These are phyloP conservation scores for Hydrochoerus hydrochaeris DNA, from an alignment of 2,113 vertebrate species.

Conservation along the genomic window DNA sequence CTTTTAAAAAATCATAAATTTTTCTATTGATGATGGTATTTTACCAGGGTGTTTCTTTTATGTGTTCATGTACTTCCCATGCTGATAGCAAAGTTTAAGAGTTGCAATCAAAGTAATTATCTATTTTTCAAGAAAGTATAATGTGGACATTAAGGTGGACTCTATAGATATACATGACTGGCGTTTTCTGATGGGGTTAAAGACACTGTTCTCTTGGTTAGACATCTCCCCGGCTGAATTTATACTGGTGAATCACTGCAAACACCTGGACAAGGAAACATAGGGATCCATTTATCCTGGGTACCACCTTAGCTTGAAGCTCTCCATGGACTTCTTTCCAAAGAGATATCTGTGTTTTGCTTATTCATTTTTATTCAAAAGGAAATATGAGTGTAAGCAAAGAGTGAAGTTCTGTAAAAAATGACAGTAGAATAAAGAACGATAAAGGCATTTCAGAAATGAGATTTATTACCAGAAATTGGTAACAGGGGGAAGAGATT, in stretches of 20 bases:
- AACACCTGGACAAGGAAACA: neutral
- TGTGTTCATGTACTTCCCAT: neutral
- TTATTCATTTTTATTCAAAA: conserved; percentile 24
- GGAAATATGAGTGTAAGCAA: neutral
- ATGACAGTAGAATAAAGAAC: neutral
- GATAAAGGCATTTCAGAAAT: neutral
- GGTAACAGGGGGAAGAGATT: neutral
- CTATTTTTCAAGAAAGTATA: conserved; percentile 8
- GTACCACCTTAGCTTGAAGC: neutral
- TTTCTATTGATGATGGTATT: neutral
- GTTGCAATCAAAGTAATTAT: neutral
- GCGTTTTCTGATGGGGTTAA: neutral
- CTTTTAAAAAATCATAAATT: neutral
- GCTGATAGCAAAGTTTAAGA: conserved; percentile 1
- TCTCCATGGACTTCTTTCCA: neutral
- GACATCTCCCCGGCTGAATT: neutral
- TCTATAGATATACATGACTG: neutral
- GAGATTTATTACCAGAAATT: neutral
- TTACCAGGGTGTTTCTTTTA: neutral
- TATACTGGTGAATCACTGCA: neutral
- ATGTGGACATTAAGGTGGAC: neutral
- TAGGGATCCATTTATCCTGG: neutral
- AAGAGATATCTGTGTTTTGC: neutral
- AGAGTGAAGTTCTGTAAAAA: neutral
- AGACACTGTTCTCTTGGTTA: neutral